phyloP scores from a whole-genome alignment of 1,140 invertebrate genomes.

The Stratiolaelaps scimitus region DNA sequence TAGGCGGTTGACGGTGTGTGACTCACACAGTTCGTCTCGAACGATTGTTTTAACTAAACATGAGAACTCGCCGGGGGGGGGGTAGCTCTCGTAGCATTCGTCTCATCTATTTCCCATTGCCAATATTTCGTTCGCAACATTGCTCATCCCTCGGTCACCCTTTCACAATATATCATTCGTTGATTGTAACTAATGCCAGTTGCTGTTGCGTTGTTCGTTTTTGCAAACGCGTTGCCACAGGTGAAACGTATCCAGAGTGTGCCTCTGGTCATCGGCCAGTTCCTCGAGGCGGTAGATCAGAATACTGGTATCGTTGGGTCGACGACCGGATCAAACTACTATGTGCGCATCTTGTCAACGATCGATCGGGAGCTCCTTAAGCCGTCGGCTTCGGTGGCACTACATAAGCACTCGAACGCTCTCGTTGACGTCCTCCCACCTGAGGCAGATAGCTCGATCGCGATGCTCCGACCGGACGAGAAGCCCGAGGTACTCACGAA shows the following conservation, averaged over 20 bases:
- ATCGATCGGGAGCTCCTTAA: constrained; percentile 91
- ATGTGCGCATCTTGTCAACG: constrained; percentile 84
- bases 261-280: constrained; percentile 92
- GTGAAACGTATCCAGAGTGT: constrained; percentile 95
- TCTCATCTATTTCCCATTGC: too few species aligned
- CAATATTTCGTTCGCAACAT: too few species aligned
- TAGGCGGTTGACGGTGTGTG: too few species aligned
- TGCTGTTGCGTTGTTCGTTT: neutral
- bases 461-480: constrained; percentile 78
- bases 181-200: too few species aligned
- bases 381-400: constrained; percentile 84
- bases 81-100: too few species aligned
- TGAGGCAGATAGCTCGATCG: constrained; percentile 93
- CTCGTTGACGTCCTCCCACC: constrained; percentile 91
- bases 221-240: constrained; percentile 40
- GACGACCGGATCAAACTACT: constrained; percentile 82
- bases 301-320: constrained; percentile 86
- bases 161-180: too few species aligned
- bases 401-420: constrained; percentile 96
- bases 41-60: too few species aligned
- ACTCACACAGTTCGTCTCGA: too few species aligned
- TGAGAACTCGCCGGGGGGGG: too few species aligned
- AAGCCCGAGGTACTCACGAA: neutral
- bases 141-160: too few species aligned
- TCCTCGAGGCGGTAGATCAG: constrained; percentile 93